These are phyloP conservation scores for Aphelinus atriplicis DNA, from an alignment of 1,140 invertebrate species.

Conservation along the genomic window DNA sequence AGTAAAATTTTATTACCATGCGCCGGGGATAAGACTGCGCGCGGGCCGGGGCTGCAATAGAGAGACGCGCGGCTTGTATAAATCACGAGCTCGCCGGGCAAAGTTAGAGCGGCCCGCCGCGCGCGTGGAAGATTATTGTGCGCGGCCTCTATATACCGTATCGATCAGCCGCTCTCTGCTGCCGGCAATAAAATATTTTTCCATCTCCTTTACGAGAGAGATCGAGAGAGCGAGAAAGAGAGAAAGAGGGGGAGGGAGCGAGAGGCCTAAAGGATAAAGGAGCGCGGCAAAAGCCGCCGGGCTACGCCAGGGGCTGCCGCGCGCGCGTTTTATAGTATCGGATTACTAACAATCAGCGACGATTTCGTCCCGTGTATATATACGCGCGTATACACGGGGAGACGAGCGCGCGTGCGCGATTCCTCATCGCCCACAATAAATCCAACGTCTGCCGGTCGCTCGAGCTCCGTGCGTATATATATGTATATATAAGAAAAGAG, in stretches of 20 bases:
- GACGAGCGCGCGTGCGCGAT: background rate
- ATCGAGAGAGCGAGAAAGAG: no score
- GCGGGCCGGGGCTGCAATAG: slow-evolving; percentile 2
- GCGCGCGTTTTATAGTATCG: slow-evolving; percentile 18
- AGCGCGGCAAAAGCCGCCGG: slow-evolving; percentile 2
- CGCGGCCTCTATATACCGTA: slow-evolving; percentile 1
- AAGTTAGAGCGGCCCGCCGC: slow-evolving; percentile 7
- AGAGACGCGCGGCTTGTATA: slow-evolving; percentile 22
- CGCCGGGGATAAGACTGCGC: slow-evolving; percentile 3
- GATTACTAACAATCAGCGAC: slow-evolving; percentile 35
- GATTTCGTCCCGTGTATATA: slow-evolving; percentile 16
- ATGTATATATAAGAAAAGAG: slow-evolving; percentile 16
- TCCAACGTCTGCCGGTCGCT: background rate
- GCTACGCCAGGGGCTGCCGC: background rate
- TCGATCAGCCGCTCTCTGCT: slow-evolving; percentile 28
- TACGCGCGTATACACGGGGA: background rate
- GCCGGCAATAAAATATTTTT: slow-evolving; percentile 35
- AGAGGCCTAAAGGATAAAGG: slow-evolving; percentile 26
- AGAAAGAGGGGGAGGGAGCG: no score
- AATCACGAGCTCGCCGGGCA: slow-evolving; percentile 20
- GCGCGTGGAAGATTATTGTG: slow-evolving; percentile 16
- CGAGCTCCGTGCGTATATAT: no score
- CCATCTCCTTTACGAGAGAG: background rate
- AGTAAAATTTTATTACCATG: slow-evolving; percentile 39
- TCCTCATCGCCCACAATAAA: slow-evolving; percentile 28